These are phyloP conservation scores for Hemibagrus guttatus DNA, from an alignment of 2,797 vertebrate species.

Conservation along the genomic window DNA sequence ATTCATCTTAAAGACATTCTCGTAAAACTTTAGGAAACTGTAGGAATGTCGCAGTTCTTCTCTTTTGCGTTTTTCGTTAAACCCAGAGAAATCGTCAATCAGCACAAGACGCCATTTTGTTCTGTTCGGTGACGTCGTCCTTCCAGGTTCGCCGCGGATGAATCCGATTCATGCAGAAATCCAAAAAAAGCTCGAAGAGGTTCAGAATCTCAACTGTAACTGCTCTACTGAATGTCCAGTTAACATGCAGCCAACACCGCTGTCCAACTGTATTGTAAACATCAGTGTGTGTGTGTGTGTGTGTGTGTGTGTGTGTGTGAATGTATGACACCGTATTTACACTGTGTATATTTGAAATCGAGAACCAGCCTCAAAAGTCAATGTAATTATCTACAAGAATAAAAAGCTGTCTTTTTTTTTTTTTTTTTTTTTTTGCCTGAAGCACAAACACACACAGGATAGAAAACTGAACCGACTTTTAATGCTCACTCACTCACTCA, in stretches of 20 bases:
- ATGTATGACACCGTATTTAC: constrained; percentile 39
- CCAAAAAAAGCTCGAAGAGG: not conserved
- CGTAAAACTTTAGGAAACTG: too few species aligned
- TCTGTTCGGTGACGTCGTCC: not conserved
- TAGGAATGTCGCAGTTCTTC: too few species aligned
- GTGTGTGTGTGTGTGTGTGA: constrained; percentile 17
- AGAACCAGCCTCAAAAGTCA: constrained; percentile 71
- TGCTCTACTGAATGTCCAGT: constrained; percentile 18
- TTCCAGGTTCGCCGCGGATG: not conserved
- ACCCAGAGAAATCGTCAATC: not conserved
- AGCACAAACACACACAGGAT: constrained; percentile 70
- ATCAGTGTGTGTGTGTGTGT: constrained; percentile 27
- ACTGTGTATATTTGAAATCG: constrained; percentile 65
- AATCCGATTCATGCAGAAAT: constrained; percentile 12
- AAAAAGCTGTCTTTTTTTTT: constrained; percentile 65
- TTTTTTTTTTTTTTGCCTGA: constrained; percentile 59
- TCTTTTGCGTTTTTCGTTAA: not conserved
- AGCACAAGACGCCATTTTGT: not conserved
- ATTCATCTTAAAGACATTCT: not conserved
- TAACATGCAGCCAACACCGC: constrained; percentile 33
- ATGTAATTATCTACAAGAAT: constrained; percentile 50
- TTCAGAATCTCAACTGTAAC: not conserved
- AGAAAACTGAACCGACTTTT: not conserved
- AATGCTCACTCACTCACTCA: not conserved
- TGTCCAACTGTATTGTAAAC: constrained; percentile 41